Base-by-base conservation (phyloP, 2,888 invertebrate species). In the Thecocarcelia acutangulata region DNA sequence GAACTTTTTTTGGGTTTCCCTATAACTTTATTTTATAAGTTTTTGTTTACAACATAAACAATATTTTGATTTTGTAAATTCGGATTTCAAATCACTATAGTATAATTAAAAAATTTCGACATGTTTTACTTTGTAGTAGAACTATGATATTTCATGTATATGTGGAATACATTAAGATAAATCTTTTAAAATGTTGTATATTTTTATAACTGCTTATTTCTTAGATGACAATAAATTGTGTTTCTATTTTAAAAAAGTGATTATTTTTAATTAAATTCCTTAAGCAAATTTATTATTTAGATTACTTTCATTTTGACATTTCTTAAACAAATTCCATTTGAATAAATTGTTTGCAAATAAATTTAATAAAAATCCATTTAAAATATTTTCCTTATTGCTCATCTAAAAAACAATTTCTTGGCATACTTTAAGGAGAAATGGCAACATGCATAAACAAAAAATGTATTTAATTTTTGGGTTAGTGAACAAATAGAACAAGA, bases 391-490 rank as follows among this genome's bases (percentile, higher is more conserved):
- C 37, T 69, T n/a, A 68, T 12, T 69, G 46, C 19, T 46, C 46
- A 48, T 15, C 58, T 70, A n/a, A 12, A 46, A 70, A 58, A 15
- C 11, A 17, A 76, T 58, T 50, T 70, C 64, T 81, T 81, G 81
- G 81, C 81, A 77, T 69, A 77, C 56, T 69, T 77, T 58, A 50
- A 37, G 46, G 19, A 69, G 21, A 69, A n/a, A 54, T 77, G 68
- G 64, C 73, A 77, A 37, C 24, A 52, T 54, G 42, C 8, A 6
- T 5, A 33, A 28, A 44, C 37, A n/a, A 28, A 13, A 40, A 76
- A 21, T 68, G 6, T 37, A 63, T 73, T 68, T 76, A 66, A 76
- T 73, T 81, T 81, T 77, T 76, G 54, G 68, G 73, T 81, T 73
- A 77, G 37, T 52, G 24, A 46, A 17, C 19, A 75, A 68, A 72